Base-by-base conservation (phyloP, 2,113 vertebrate species). In the Sula dactylatra region DNA sequence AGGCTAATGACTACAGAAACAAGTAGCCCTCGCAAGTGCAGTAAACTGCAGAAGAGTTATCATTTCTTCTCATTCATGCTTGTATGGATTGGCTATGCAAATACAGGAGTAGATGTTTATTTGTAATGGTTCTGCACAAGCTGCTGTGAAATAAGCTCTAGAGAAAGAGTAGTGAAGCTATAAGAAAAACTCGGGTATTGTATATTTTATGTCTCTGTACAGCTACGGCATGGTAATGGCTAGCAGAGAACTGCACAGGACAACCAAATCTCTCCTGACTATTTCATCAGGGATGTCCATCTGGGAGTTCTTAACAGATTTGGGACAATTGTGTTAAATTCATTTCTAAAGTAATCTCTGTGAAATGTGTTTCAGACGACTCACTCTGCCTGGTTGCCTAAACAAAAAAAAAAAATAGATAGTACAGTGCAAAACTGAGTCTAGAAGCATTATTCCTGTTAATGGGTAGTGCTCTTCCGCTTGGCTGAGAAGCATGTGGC, bases 121-220 rank as follows among this genome's bases (percentile, higher is more conserved):
- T 78, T 83, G 26, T 67, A 78, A 71, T 22, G 19, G 21, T 83
- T 94, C 59, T 78, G 42, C 67, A 88, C 29, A 90, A 84, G 44
- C 59, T 95, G 40, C 86, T 86, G 36, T 71, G 56, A 95, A 92
- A 74, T 31, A 90, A 79, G 26, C 92, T 94, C 88, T 59, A 90
- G 55, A 78, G 79, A 94, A 95, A 80, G 9, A 77, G 38, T 25
- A 78, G 14, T 13, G 61, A 90, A 82, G 47, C 59, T 47, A 13
- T 34, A 71, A 67, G 32, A 90, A 93, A 93, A 86, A 72, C 44
- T 49, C 64, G 45, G 31, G 44, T 73, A 52, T 24, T 32, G 9
- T 56, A 40, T 87, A 84, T 87, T 94, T 95, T 78, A 78, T 81
- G 47, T 82, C 55, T 82, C 56, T 80, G 31, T 50, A 90, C 58